A percentile compares a stretch with the other conserved stretches of the same genome.
phyloP scores from a whole-genome alignment of 2,888 invertebrate species.

The Bhutanitis thaidina region DNA sequence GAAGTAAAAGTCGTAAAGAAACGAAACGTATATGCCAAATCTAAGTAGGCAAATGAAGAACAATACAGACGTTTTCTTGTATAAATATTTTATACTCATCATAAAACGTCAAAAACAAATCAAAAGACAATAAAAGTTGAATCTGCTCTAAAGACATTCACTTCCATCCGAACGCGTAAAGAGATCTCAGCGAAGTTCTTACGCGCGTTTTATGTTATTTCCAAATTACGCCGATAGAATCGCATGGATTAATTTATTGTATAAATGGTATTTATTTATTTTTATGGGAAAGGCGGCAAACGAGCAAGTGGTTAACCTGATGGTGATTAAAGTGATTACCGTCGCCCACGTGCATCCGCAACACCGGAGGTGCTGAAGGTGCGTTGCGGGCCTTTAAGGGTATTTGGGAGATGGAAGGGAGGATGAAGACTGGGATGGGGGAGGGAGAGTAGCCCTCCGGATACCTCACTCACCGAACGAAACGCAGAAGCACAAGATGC shows the following conservation, averaged over 20 bases:
- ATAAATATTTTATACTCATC: conserved; percentile 19
- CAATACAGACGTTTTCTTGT: conserved; percentile 7
- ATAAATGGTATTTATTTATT: too few relatives aligned
- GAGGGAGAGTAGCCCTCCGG: too few relatives aligned
- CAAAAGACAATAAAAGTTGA: conserved; percentile 20
- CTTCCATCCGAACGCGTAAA: conserved; percentile 13
- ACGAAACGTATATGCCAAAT: neutral
- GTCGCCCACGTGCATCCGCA: too few relatives aligned
- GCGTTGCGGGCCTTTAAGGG: too few relatives aligned
- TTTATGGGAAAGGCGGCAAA: too few relatives aligned
- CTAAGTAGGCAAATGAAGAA: conserved; percentile 1
- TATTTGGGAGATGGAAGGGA: too few relatives aligned
- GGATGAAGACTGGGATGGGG: too few relatives aligned
- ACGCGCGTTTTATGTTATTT: conserved; percentile 10
- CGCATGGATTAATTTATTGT: conserved; percentile 15
- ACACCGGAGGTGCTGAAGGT: too few relatives aligned
- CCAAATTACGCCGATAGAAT: conserved; percentile 15
- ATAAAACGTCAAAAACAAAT: conserved; percentile 20
- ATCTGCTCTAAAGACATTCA: conserved; percentile 13
- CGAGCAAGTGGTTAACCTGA: too few relatives aligned
- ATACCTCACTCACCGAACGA: too few relatives aligned
- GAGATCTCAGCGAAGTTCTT: neutral
- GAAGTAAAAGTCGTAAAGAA: neutral
- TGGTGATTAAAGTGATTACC: too few relatives aligned
- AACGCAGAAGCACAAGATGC: too few relatives aligned